These are phyloP conservation scores for Wasmannia auropunctata DNA, from an alignment of 1,140 invertebrate genomes.

Conservation along the genomic window DNA sequence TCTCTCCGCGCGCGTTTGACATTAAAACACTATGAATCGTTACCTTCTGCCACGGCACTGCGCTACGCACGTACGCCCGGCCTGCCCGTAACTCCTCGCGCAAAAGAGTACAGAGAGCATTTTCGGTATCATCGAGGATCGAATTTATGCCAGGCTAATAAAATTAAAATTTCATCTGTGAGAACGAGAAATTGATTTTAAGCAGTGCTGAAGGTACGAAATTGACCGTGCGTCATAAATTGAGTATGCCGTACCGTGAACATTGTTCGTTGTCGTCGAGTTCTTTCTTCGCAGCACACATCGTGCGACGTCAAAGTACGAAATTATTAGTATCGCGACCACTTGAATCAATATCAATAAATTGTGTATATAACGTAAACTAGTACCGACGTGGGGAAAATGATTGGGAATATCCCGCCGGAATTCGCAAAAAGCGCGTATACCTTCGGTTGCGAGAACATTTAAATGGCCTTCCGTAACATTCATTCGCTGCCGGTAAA, in stretches of 20 bases:
- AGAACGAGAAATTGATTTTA: slow-evolving; percentile 65
- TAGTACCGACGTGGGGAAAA: not conserved
- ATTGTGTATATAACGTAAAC: not conserved
- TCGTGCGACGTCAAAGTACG: not conserved
- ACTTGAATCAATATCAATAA: not conserved
- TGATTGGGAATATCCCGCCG: slow-evolving; percentile 16
- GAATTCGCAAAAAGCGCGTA: not conserved
- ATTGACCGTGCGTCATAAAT: slow-evolving; percentile 2
- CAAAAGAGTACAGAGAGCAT: slow-evolving; percentile 1
- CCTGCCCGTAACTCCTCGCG: slow-evolving; percentile 55
- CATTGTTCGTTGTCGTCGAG: slow-evolving; percentile 19
- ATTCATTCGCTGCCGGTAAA: slow-evolving; percentile 63
- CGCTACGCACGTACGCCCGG: too few relatives aligned
- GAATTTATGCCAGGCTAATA: slow-evolving; percentile 68
- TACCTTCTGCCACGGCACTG: slow-evolving; percentile 22
- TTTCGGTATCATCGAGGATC: slow-evolving; percentile 16
- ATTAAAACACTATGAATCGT: slow-evolving; percentile 76
- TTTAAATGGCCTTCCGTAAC: slow-evolving; percentile 63
- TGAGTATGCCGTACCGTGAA: not conserved
- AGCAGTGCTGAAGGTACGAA: slow-evolving; percentile 14
- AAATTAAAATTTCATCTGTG: slow-evolving; percentile 70
- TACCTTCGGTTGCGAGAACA: not conserved
- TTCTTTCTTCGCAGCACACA: not conserved
- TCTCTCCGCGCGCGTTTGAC: slow-evolving; percentile 46
- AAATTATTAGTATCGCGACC: not conserved